Conservation (phyloP, 2,888 invertebrate genomes). For the Salticus scenicus region DNA sequence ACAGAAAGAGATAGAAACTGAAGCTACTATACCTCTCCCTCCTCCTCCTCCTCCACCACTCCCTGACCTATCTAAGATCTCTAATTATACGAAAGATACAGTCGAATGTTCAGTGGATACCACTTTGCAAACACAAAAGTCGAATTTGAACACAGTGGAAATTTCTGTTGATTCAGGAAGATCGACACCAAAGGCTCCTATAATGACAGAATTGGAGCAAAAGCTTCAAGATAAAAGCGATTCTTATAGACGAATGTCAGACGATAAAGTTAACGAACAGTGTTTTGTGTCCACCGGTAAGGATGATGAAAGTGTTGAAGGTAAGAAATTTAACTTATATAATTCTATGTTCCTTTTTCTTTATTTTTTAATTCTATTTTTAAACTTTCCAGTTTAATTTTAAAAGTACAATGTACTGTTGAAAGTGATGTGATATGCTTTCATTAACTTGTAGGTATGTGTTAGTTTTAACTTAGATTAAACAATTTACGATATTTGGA, state of each 20-base stretch:
- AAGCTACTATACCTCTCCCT: slow-evolving; percentile 21
- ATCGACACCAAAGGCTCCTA: slow-evolving; percentile 21
- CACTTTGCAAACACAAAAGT: slow-evolving; percentile 18
- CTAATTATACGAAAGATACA: too few relatives aligned
- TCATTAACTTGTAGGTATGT: too few relatives aligned
- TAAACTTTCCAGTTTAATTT: too few relatives aligned
- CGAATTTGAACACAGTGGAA: neutral
- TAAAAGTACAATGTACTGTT: too few relatives aligned
- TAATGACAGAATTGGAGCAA: slow-evolving; percentile 45
- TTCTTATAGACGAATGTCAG: neutral
- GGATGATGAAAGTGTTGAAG: neutral
- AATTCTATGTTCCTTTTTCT: too few relatives aligned
- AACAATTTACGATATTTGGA: too few relatives aligned
- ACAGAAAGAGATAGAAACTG: neutral
- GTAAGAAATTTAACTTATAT: neutral
- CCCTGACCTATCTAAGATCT: too few relatives aligned
- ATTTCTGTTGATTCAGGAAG: neutral
- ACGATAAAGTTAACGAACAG: neutral
- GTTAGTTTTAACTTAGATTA: too few relatives aligned
- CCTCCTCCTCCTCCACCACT: slow-evolving; percentile 42
- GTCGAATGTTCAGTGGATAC: slow-evolving; percentile 19
- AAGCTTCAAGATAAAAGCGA: neutral
- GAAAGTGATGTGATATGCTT: too few relatives aligned
- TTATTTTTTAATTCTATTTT: too few relatives aligned
- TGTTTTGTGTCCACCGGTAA: too few relatives aligned